Base-by-base conservation (phyloP, 2,888 invertebrate genomes). In the Mayetiola destructor region DNA sequence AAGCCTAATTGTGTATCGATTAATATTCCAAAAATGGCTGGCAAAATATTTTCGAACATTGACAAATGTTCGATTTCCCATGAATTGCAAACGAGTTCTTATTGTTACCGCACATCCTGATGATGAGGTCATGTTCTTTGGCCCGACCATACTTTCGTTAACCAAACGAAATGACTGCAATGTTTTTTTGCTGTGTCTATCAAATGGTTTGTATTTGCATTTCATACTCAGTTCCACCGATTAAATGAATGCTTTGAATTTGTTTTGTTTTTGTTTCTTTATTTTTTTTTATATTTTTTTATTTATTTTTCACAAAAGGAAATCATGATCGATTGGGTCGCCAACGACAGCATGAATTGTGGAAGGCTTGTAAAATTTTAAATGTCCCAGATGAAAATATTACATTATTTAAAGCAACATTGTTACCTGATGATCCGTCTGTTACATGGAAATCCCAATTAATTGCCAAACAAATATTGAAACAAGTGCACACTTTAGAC, bases 101-200 rank as follows among this genome's bases (percentile, higher is more conserved):
- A 69, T 97, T 56, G 83, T 96, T 1, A 88, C 82, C 42, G 94
- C 97, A 21, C 99, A 99, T 75, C 97, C 97, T 16, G 97, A 99
- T 71, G 97, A 99, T 70, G 97, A 99, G 70, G 91, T 91, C 64
- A 96, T 99, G 97, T 99, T 99, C 72, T 99, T 99, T 71, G 91
- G 93, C 1, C 99, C 99, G 18, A 80, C 88, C 39, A 81, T 93
- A 61, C 77, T 85, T 61, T 77, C 84, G 67, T 73, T 88, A 59
- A 64, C 69, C n/a, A 79, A 78, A 62, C 76, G 80, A 53, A 29
- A 16, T 20, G 76, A 79, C 62, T 81, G 81, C 65, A 77, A 80
- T 61, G 81, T 94, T 37, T 85, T 85, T 70, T 67, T 95, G 57
- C 75, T 94, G 56, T 95, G 94, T 70, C 76, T 95, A 62, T 87